phyloP scores from a whole-genome alignment of 2,797 vertebrate species.

The Falco berigora region DNA sequence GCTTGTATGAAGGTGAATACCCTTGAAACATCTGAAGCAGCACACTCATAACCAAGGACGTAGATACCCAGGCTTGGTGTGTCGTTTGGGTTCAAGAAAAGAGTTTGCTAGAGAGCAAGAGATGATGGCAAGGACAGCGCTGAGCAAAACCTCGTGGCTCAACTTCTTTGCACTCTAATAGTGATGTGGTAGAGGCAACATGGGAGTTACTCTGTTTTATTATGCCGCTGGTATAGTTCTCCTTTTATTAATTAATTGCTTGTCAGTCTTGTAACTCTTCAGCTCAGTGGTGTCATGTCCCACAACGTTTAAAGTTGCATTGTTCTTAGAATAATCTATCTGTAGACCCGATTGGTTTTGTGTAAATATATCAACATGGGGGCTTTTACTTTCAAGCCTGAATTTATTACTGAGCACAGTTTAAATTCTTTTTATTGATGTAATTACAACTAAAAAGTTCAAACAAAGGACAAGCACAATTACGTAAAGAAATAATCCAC shows the following conservation, averaged over 20 bases:
- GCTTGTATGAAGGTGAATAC: neutral
- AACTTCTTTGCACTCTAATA: neutral
- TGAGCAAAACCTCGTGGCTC: neutral
- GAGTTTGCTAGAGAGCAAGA: neutral
- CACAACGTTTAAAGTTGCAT: neutral
- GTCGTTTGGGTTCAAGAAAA: neutral
- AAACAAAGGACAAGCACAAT: conserved; percentile 35
- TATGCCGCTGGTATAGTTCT: neutral
- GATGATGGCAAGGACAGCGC: neutral
- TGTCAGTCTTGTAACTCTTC: neutral
- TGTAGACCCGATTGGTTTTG: neutral
- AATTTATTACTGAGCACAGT: conserved; percentile 5
- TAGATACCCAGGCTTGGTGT: neutral
- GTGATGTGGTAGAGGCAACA: neutral
- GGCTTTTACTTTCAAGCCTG: neutral
- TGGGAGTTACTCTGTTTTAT: neutral
- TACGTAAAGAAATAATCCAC: neutral
- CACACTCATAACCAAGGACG: neutral
- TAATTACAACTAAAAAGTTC: conserved; percentile 29
- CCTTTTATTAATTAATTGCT: neutral
- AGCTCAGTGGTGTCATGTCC: neutral
- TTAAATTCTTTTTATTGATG: conserved; percentile 23
- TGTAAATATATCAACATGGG: neutral
- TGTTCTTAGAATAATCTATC: neutral
- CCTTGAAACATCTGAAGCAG: neutral